Evolutionary conservation across 2,797 vertebrate species (phyloP), one percentile per base, ranked within the genome.

Genomic region (Austrolebias charrua): DNA sequence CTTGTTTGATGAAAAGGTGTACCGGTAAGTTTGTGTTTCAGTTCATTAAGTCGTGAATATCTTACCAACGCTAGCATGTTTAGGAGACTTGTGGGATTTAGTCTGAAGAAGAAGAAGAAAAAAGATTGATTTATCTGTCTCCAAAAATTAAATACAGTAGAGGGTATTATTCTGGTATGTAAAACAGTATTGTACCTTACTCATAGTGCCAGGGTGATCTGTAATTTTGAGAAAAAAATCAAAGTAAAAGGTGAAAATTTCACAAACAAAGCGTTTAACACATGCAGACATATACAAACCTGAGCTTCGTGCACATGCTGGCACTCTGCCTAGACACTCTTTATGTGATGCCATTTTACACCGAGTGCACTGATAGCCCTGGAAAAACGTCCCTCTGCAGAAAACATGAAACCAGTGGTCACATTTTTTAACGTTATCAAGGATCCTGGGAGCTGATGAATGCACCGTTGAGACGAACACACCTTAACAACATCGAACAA

Each of bases 401-500:
- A 69, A 10, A 15, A 70, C 46, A 71, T 0, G 56, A 48, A 59
- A 28, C 64, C n/a, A 57, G 55, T 5, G 19, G 10, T 45, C 6
- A 28, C 8, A 24, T 48, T 18, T 47, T 7, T 43, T 29, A n/a
- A 18, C 14, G n/a, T 24, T 4, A n/a, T 13, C 46, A 28, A 13
- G 13, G 12, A 6, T 12, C 43, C 8, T 33, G 18, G 13, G 0
- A 50, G 15, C 19, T 10, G 5, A 52, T 40, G 24, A 35, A 43
- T 12, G 6, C 10, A 38, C 2, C 9, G 35, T 38, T 11, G 10
- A 11, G 35, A 40, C 7, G n/a, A 47, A 56, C 4, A 66, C 47
- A 98, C 96, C 96, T 95, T 49, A 98, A 87, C 35, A 97, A 86
- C 96, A 98, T 98, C 49, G 94, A 93, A 69, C 96, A 98, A 73